A percentile compares a stretch with the other conserved stretches of the same genome.
Conservation (phyloP, 2,888 invertebrate species). For the Sturmia bella region DNA sequence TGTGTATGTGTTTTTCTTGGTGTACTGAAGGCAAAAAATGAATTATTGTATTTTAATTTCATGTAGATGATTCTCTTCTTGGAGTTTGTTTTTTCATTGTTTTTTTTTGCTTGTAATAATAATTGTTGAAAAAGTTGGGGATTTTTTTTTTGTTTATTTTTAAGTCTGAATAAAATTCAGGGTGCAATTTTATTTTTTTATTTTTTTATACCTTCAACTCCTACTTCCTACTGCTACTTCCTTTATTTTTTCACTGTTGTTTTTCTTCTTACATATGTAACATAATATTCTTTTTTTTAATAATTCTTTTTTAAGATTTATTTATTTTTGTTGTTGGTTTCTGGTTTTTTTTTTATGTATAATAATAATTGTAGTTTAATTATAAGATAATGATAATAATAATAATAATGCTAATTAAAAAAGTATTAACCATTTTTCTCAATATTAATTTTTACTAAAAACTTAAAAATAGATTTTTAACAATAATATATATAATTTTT, state of each 20-base stretch:
- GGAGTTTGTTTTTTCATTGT: background rate
- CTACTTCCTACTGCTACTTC: slow-evolving; percentile 68
- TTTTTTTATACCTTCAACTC: slow-evolving; percentile 63
- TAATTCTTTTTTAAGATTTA: slow-evolving; percentile 35
- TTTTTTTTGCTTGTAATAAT: slow-evolving; percentile 38
- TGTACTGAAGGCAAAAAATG: background rate
- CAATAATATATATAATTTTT: slow-evolving; percentile 69
- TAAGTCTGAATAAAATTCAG: slow-evolving; percentile 67
- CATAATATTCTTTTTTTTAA: slow-evolving; percentile 63
- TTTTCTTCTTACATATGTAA: slow-evolving; percentile 63
- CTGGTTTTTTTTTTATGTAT: slow-evolving; percentile 62
- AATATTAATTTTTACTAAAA: slow-evolving; percentile 70
- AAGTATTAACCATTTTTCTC: slow-evolving; percentile 70
- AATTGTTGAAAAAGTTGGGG: slow-evolving; percentile 62
- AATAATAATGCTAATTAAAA: slow-evolving; percentile 71
- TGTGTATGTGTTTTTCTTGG: too few relatives aligned
- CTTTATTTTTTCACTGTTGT: slow-evolving; percentile 40
- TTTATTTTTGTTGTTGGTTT: slow-evolving; percentile 62
- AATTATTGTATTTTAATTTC: background rate
- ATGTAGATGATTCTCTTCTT: slow-evolving; percentile 12
- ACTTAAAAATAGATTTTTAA: slow-evolving; percentile 70
- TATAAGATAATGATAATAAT: slow-evolving; percentile 57
- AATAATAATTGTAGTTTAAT: slow-evolving; percentile 64
- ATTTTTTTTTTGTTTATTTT: slow-evolving; percentile 44
- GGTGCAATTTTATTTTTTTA: slow-evolving; percentile 61